Evolutionary conservation across 1,140 invertebrate species (phyloP), one percentile per base, ranked within the genome.

Genomic region (Drosophila teissieri): DNA sequence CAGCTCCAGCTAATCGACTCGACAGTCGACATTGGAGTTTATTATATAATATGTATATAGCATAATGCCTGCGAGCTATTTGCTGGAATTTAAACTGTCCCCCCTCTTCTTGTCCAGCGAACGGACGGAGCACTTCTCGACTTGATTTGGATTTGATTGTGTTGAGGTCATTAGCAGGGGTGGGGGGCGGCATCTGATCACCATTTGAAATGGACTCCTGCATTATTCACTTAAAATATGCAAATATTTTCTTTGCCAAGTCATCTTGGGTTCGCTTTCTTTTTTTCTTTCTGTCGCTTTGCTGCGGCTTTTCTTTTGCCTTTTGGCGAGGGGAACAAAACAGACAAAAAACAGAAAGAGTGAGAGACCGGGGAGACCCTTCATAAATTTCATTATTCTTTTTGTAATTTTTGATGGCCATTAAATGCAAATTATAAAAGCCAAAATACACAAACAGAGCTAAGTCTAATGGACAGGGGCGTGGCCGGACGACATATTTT

Each of bases 391-490:
- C 61, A 65, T 74, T 82, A 76, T 76, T 81, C 57, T 67, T 70
- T 86, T 72, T 88, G 70, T 88, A 88, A 83, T 76, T 83, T 73
- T 75, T 83, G 79, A 88, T 89, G 83, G 83, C 83, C 83, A 86
- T 86, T 86, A 86, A 86, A 88, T 86, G 85, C 60, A 83, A 86
- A 86, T 86, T 86, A 86, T 83, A 82, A 80, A 79, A 73, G 68
- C 40, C 15, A 81, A 67, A 65, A 73, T 56, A 68, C 27, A 42
- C 45, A 57, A 31, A 60, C 53, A 76, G 40, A 67, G 45, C 57
- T 48, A 62, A 58, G 31, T 72, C 60, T 69, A 76, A 79, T 79
- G 58, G 73, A 70, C 44, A 42, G 52, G 34, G 52, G 58, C 57
- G 51, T 39, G 45, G 40, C 48, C 45, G 37, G 72, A 19, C 36